These are phyloP conservation scores for Parapsyche elsis DNA, from an alignment of 1,140 invertebrate genomes.

Conservation along the genomic window DNA sequence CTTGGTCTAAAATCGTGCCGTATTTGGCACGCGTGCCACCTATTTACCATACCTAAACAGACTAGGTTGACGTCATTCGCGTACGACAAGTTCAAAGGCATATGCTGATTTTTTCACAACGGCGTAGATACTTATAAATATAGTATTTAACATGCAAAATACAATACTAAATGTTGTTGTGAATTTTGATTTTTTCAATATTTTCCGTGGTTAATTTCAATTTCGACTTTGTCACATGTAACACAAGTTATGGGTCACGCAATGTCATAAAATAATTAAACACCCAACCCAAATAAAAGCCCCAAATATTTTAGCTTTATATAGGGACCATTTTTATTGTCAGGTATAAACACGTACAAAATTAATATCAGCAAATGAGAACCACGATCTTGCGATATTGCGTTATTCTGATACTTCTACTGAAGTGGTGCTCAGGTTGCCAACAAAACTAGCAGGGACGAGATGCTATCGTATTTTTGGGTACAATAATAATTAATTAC, in stretches of 20 bases:
- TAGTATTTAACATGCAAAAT: too few species aligned
- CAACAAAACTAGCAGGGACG: too few species aligned
- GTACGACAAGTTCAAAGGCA: not conserved
- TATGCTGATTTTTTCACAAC: too few species aligned
- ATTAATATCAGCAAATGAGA: conserved; percentile 7
- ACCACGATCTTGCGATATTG: not conserved
- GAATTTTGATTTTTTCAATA: too few species aligned
- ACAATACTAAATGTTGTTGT: too few species aligned
- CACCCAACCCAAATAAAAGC: not conserved
- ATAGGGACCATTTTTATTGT: conserved; percentile 9
- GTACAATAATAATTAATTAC: too few species aligned
- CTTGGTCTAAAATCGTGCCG: not conserved
- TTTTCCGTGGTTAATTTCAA: too few species aligned
- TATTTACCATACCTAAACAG: not conserved
- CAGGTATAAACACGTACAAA: conserved; percentile 10
- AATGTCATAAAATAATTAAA: conserved; percentile 23
- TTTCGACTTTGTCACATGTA: not conserved
- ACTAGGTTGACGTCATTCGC: not conserved
- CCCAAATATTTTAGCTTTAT: conserved; percentile 8
- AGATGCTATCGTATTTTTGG: too few species aligned
- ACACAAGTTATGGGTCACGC: conserved; percentile 17
- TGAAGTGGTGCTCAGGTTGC: too few species aligned
- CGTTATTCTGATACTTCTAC: too few species aligned
- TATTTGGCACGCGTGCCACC: conserved; percentile 1
- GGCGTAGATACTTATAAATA: too few species aligned